phyloP scores from a whole-genome alignment of 2,797 vertebrate genomes.

The Chromobotia macracanthus region DNA sequence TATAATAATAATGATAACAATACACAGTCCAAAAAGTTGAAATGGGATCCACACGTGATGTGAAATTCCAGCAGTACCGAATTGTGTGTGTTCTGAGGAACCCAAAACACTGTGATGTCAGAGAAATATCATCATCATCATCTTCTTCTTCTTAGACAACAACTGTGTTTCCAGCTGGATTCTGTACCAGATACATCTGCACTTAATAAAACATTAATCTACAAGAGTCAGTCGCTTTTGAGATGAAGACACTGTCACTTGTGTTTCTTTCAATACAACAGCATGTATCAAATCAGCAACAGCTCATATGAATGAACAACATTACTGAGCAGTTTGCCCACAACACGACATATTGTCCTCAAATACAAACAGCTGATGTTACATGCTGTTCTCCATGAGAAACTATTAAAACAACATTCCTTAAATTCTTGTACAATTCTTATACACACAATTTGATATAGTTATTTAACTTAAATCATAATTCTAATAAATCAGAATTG shows the following conservation, averaged over 20 bases:
- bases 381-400: neutral
- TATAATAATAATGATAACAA: slow-evolving; percentile 70
- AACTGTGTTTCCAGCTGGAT: slow-evolving; percentile 28
- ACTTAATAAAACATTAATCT: slow-evolving; percentile 49
- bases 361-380: too few relatives aligned
- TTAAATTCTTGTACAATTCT: neutral
- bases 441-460: neutral
- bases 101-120: slow-evolving; percentile 39
- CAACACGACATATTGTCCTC: too few relatives aligned
- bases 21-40: slow-evolving; percentile 63
- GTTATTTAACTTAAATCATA: neutral
- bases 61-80: slow-evolving; percentile 23
- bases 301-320: neutral
- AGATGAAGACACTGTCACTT: neutral
- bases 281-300: neutral
- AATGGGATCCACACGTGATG: slow-evolving; percentile 29
- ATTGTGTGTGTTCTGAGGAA: slow-evolving; percentile 23
- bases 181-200: slow-evolving; percentile 45
- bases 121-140: slow-evolving; percentile 6
- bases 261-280: neutral
- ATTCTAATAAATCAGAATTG: too few relatives aligned
- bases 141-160: neutral
- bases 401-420: neutral
- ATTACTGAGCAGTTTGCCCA: neutral
- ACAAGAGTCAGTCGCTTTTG: neutral